A percentile compares a stretch with the other conserved stretches of the same genome.
These are phyloP conservation scores for Lepidurus couesii DNA, from an alignment of 1,140 invertebrate genomes.

Conservation along the genomic window DNA sequence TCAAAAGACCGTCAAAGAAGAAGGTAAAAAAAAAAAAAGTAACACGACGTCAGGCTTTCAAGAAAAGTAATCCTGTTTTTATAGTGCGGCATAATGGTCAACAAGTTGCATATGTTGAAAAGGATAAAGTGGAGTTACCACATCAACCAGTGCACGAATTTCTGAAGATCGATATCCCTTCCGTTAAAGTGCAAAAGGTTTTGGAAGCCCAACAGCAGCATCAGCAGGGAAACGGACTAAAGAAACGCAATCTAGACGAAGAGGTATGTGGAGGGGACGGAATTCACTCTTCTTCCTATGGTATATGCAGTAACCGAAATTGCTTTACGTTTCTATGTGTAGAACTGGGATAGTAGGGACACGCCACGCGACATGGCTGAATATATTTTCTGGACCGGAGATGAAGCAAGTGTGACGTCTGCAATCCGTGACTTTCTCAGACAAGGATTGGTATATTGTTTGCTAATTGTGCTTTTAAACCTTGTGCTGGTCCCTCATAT, in stretches of 20 bases:
- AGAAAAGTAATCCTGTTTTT: not conserved
- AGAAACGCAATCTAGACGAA: not conserved
- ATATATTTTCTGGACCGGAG: constrained; percentile 70
- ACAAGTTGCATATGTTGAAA: not conserved
- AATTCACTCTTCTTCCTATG: not conserved
- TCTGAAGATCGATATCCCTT: not conserved
- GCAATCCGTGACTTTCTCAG: constrained; percentile 66
- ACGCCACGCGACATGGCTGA: constrained; percentile 50
- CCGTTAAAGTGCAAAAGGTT: not conserved
- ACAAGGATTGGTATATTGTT: constrained; percentile 59
- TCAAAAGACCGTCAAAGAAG: not conserved
- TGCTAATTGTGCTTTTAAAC: not conserved
- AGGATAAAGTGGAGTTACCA: not conserved
- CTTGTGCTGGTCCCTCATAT: too few relatives aligned
- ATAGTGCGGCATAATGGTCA: not conserved
- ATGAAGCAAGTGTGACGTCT: constrained; percentile 63
- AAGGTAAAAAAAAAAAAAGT: not conserved
- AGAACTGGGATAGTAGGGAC: constrained; percentile 25
- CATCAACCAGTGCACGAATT: not conserved
- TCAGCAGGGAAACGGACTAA: not conserved
- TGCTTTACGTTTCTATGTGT: not conserved
- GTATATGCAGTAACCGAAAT: not conserved
- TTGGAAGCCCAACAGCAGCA: not conserved
- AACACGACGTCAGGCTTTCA: not conserved
- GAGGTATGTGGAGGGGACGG: not conserved